Conservation (phyloP, 2,113 vertebrate genomes). For the Chascanopsetta lugubris region DNA sequence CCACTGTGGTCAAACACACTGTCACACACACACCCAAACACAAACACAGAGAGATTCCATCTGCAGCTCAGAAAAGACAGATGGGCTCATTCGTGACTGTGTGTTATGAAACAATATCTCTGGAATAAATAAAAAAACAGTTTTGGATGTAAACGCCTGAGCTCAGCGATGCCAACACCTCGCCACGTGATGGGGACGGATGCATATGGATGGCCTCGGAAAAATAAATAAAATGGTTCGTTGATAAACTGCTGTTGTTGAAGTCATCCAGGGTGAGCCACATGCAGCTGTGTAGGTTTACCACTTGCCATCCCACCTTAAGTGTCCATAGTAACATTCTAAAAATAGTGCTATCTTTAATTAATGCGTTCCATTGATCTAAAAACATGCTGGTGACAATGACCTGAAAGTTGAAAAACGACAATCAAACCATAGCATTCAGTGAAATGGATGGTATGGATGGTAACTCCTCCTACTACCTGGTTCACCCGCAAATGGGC, state of each 20-base stretch:
- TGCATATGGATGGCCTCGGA: slow-evolving; percentile 50
- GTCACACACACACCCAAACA: slow-evolving; percentile 27
- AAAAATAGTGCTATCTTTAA: too few relatives aligned
- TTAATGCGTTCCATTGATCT: too few relatives aligned
- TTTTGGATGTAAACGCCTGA: slow-evolving; percentile 65
- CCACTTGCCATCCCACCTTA: slow-evolving; percentile 63
- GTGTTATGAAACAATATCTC: slow-evolving; percentile 80
- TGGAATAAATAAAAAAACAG: slow-evolving; percentile 78
- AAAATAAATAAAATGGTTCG: slow-evolving; percentile 25
- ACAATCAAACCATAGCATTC: too few relatives aligned
- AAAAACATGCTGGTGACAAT: too few relatives aligned
- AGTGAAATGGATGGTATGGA: too few relatives aligned
- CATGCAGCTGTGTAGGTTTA: slow-evolving; percentile 42
- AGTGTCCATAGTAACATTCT: too few relatives aligned
- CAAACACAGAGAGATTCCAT: slow-evolving; percentile 50
- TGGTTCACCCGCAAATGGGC: too few relatives aligned
- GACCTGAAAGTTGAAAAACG: too few relatives aligned
- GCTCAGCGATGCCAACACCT: slow-evolving; percentile 49
- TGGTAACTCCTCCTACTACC: too few relatives aligned
- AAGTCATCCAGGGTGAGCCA: slow-evolving; percentile 49
- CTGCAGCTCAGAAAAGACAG: slow-evolving; percentile 72
- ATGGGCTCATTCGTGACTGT: slow-evolving; percentile 78
- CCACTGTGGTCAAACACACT: slow-evolving; percentile 62
- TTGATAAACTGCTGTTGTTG: slow-evolving; percentile 54
- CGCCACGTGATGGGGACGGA: slow-evolving; percentile 58